A percentile compares a stretch with the other conserved stretches of the same genome.
Evolutionary conservation across 1,140 invertebrate species (phyloP).

Genomic region (Venturia canescens): DNA sequence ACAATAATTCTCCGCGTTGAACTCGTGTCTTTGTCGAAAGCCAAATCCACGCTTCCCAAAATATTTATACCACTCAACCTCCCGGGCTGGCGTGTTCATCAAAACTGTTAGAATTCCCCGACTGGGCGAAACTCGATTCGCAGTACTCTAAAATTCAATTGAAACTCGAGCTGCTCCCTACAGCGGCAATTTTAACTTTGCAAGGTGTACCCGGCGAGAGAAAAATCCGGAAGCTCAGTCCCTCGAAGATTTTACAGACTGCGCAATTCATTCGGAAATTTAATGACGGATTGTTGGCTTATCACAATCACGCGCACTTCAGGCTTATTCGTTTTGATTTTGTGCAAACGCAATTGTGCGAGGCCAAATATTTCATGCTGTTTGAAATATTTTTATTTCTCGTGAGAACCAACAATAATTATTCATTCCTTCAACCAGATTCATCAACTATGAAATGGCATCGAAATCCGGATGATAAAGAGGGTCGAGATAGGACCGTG

Average conservation of each 20-base stretch:
- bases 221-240: neutral
- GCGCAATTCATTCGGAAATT: neutral
- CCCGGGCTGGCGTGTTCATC: neutral
- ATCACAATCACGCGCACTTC: neutral
- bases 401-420: too few species aligned
- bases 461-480: too few species aligned
- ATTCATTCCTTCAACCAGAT: too few species aligned
- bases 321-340: neutral
- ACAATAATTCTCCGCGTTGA: too few species aligned
- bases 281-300: neutral
- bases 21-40: neutral
- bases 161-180: neutral
- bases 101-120: slow-evolving; percentile 16
- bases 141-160: slow-evolving; percentile 23
- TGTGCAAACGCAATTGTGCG: neutral
- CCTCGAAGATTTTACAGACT: neutral
- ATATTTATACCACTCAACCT: neutral
- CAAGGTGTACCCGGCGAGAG: neutral
- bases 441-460: too few species aligned
- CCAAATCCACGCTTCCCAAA: neutral
- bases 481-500: too few species aligned
- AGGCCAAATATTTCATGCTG: too few species aligned
- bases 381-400: too few species aligned
- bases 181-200: slow-evolving; percentile 1
- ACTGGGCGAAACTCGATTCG: slow-evolving; percentile 1